A percentile compares a stretch with the other conserved stretches of the same genome.
These are phyloP conservation scores for Pentamera pediparva DNA, from an alignment of 53 echinoderm and acorn worm species.

Conservation along the genomic window DNA sequence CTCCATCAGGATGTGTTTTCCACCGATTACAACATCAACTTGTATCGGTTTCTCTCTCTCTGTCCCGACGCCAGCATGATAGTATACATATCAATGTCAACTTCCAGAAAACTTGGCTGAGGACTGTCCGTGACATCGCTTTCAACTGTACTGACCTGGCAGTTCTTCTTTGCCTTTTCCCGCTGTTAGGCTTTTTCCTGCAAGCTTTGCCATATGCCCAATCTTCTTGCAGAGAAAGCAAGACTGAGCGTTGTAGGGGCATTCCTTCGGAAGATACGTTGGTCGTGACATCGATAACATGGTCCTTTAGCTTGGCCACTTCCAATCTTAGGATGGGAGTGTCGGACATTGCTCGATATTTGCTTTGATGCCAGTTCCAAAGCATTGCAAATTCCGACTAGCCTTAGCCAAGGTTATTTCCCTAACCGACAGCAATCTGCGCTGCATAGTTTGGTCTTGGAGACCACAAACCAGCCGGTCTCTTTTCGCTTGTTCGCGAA, in stretches of 20 bases:
- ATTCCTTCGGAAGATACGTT: neutral
- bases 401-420: conserved; percentile 6
- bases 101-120: neutral
- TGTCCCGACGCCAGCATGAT: conserved; percentile 22
- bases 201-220: conserved; percentile 47
- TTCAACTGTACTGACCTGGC: neutral
- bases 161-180: neutral
- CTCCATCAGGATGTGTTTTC: conserved; percentile 11
- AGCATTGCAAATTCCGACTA: conserved; percentile 4
- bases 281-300: neutral
- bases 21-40: conserved; percentile 3
- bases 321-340: too few relatives aligned
- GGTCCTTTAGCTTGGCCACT: too few relatives aligned
- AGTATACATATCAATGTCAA: neutral
- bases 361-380: conserved; percentile 14
- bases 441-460: neutral
- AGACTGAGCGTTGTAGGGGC: neutral
- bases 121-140: neutral
- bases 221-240: conserved; percentile 40
- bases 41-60: too few relatives aligned
- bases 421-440: neutral
- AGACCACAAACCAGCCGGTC: conserved; percentile 24
- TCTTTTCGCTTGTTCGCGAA: neutral
- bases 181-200: conserved; percentile 17
- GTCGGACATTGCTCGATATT: too few relatives aligned